These are phyloP conservation scores for Edolisoma coerulescens DNA, from an alignment of 2,113 vertebrate species.

Conservation along the genomic window DNA sequence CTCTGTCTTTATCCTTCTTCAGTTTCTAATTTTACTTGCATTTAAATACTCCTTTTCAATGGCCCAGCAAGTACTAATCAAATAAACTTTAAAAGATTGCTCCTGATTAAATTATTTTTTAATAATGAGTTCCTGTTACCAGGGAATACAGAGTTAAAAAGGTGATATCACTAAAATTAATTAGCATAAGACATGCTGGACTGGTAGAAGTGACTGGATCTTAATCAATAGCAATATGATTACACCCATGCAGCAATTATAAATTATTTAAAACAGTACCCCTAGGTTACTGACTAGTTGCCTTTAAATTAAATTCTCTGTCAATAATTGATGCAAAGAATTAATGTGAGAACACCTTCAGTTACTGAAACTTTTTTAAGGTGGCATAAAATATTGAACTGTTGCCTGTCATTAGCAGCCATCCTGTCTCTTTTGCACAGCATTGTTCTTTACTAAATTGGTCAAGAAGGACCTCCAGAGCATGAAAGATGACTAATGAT, in stretches of 20 bases:
- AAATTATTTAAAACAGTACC: slow-evolving; percentile 97
- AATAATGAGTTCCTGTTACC: slow-evolving; percentile 77
- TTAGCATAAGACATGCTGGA: slow-evolving; percentile 86
- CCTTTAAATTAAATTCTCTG: slow-evolving; percentile 96
- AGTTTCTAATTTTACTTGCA: slow-evolving; percentile 10
- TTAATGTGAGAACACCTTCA: slow-evolving; percentile 94
- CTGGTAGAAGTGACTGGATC: slow-evolving; percentile 84
- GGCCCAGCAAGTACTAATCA: slow-evolving; percentile 48
- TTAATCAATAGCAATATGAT: slow-evolving; percentile 97
- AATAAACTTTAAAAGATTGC: slow-evolving; percentile 63
- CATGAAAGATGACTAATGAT: slow-evolving; percentile 74
- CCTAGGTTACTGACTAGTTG: slow-evolving; percentile 92
- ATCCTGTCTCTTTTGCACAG: slow-evolving; percentile 72
- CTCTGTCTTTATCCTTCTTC: background rate
- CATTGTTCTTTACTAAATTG: slow-evolving; percentile 72
- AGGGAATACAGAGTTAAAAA: slow-evolving; percentile 81
- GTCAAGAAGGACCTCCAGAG: slow-evolving; percentile 73
- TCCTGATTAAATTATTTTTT: slow-evolving; percentile 76
- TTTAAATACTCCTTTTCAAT: slow-evolving; percentile 35
- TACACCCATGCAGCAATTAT: slow-evolving; percentile 88
- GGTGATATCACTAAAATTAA: slow-evolving; percentile 78
- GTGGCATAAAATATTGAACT: slow-evolving; percentile 83
- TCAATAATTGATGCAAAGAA: slow-evolving; percentile 99
- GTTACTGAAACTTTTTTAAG: slow-evolving; percentile 83
- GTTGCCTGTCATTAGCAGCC: slow-evolving; percentile 74